Evolutionary conservation across 1,140 invertebrate species (phyloP), one percentile per base, ranked within the genome.

Genomic region (Aphis gossypii): DNA sequence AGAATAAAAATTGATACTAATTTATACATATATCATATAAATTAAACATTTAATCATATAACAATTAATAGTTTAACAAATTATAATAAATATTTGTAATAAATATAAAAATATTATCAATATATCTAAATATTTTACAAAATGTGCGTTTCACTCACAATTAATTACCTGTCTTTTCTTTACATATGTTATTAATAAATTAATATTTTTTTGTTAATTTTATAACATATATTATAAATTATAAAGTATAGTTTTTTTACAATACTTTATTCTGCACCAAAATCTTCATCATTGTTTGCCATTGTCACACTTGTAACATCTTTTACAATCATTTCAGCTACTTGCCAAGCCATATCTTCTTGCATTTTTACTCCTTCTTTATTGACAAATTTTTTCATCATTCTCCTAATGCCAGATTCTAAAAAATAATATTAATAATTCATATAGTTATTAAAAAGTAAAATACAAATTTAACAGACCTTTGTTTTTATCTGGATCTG

Each of bases 241-340:
- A 76, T 76, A n/a, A 41, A 2, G 0, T 41, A 38, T 89, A 89
- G 38, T 56, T 35, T 48, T 48, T n/a, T 38, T 51, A 41, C 82
- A 38, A 21, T 46, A 41, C 18, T n/a, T 94, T 82, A 87, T 90
- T 94, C 91, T 44, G 41, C 35, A 48, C 14, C 46, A 93, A 60
- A 89, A 51, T 89, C 92, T 44, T 94, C 93, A 38, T 93, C 93
- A 38, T 87, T 90, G 35, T 87, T 84, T 54, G 94, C 94, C 94
- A 95, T 94, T 56, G 98, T 99, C 94, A 99, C 96, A 95, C 96
- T 97, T 51, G 98, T 98, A 54, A 99, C 97, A 96, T 98, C 98
- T 95, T 97, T 98, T 56, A 99, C 97, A 94, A 99, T 99, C 98
- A 98, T 99, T 95, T 98, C 98, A 38, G 98, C 98, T 94, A 99